Evolutionary conservation across 2,888 invertebrate species (phyloP), one percentile per base, ranked within the genome.

Genomic region (Dascillus cervinus): DNA sequence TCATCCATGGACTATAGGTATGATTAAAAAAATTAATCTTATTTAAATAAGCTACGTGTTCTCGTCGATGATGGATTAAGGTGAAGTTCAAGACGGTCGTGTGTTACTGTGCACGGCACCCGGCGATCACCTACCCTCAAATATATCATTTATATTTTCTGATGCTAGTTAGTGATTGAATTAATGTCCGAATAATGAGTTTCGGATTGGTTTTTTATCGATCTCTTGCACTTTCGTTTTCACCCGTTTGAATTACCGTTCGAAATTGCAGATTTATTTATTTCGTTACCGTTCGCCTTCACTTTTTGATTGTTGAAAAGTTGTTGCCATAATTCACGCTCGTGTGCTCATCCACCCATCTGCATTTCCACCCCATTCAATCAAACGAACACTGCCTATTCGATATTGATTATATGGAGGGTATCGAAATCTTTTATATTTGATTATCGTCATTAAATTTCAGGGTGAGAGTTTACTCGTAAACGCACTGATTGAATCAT

Each of bases 21-120:
- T 53, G 51, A n/a, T n/a, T 51, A 53, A 52, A 52, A 53, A 51
- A 53, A 51, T 53, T 44, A 39, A 43, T 49, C 50, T 51, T 53
- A 53, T 53, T 53, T 53, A 50, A 53, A 53, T 53, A 47, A 44
- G 39, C 36, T 32, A 37, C 36, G 29, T 34, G 37, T 36, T 46
- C 37, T 39, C 43, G 47, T 35, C 37, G 41, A 46, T 50, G 50
- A 50, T 50, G 47, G 49, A 50, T 50, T 39, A 46, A 34, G 49
- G 43, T 40, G 35, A 35, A 42, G 49, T 44, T 45, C 44, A 44
- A 48, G 47, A 48, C 42, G 44, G 44, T 38, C 45, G 47, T 50
- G 43, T 37, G 44, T 50, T 50, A 43, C 41, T 47, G 47, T 43
- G 32, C 33, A 29, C 34, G 43, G 43, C 39, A 32, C 30, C 29